These are phyloP conservation scores for Mormyrops boulengeri DNA, from an alignment of 2,797 vertebrate species.

Conservation along the genomic window DNA sequence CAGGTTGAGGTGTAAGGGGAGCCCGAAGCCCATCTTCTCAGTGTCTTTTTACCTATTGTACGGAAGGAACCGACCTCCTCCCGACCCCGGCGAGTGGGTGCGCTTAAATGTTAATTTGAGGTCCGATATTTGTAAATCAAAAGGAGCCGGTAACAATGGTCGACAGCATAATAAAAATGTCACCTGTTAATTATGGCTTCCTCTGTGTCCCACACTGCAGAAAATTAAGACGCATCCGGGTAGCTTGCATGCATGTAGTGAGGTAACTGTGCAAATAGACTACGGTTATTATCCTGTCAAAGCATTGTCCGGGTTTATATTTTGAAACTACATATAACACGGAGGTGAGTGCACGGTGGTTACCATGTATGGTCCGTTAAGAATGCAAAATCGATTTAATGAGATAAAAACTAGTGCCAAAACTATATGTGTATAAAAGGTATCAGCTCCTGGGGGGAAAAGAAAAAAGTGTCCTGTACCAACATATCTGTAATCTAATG, in stretches of 20 bases:
- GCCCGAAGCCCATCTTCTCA: neutral
- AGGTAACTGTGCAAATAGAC: neutral
- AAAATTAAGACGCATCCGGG: neutral
- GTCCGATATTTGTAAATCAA: neutral
- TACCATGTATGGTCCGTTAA: neutral
- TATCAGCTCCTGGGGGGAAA: neutral
- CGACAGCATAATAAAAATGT: neutral
- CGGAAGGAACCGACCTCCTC: neutral
- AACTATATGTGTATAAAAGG: neutral
- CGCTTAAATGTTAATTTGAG: neutral
- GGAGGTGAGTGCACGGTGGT: neutral
- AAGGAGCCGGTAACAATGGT: neutral
- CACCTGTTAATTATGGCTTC: neutral
- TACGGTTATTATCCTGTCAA: neutral
- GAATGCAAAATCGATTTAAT: neutral
- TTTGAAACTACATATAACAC: neutral
- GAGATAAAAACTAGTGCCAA: neutral
- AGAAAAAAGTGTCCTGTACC: neutral
- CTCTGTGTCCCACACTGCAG: neutral
- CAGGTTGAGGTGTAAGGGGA: slow-evolving; percentile 29
- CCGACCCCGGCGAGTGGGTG: neutral
- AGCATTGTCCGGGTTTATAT: neutral
- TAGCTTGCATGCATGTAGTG: neutral
- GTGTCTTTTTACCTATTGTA: slow-evolving; percentile 1
- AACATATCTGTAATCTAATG: neutral